A percentile compares a stretch with the other conserved stretches of the same genome.
These are phyloP conservation scores for Seriola aureovittata DNA, from an alignment of 2,113 vertebrate species.

Conservation along the genomic window DNA sequence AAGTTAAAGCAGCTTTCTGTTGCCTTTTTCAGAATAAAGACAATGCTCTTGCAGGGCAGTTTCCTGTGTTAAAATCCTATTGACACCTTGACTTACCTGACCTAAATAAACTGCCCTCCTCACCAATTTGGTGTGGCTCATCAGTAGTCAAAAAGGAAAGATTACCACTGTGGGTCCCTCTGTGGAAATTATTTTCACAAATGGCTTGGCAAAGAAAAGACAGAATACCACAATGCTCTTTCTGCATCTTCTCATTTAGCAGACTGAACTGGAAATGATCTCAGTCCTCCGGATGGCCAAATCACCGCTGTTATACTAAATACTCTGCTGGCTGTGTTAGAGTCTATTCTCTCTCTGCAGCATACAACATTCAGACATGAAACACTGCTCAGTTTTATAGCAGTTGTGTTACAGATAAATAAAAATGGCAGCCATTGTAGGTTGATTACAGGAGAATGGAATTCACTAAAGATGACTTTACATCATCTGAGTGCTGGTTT, in stretches of 20 bases:
- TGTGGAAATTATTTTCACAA: conserved; percentile 54
- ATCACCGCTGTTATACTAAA: conserved; percentile 22
- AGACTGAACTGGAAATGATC: conserved; percentile 38
- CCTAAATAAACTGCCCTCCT: conserved; percentile 14
- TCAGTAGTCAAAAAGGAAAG: conserved; percentile 46
- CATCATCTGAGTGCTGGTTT: background rate
- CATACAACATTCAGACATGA: conserved; percentile 8
- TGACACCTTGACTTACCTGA: conserved; percentile 15
- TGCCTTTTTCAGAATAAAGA: background rate
- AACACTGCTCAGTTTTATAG: conserved; percentile 14
- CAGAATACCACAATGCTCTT: conserved; percentile 26
- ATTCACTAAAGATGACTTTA: conserved; percentile 7
- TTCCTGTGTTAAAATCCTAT: conserved; percentile 8
- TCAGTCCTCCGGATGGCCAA: conserved; percentile 17
- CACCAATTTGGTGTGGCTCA: conserved; percentile 20
- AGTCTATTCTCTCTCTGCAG: background rate
- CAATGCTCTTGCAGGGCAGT: background rate
- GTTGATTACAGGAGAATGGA: background rate
- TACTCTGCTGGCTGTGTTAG: background rate
- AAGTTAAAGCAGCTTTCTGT: background rate
- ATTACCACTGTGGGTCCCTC: conserved; percentile 42
- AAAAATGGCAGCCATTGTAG: conserved; percentile 9
- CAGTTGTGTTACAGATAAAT: conserved; percentile 20
- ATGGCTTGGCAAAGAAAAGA: conserved; percentile 43
- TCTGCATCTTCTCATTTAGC: conserved; percentile 21